Base-by-base conservation (phyloP, 2,888 invertebrate genomes). In the Polydrusus pterygomalis region DNA sequence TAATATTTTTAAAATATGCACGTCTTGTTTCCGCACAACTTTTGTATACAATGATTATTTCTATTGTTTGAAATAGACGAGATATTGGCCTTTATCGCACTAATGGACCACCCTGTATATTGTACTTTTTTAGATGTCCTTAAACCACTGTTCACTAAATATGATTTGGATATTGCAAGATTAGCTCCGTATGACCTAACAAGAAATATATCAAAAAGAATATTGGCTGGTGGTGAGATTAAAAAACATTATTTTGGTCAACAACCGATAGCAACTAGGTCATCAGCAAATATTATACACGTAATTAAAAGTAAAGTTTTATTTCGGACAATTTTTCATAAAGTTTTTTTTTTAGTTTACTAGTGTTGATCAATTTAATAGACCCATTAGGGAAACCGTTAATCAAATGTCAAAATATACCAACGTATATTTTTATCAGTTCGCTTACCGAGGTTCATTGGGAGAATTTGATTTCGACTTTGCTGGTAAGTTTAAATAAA, bases 361-460 rank as follows among this genome's bases (percentile, higher is more conserved):
- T 13, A 86, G 85, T n/a, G 90, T 90, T 79, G 81, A 88, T 0
- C 77, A 86, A 18, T 80, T 82, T 49, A 87, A 89, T 75, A 89
- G 90, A 80, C 85, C 88, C 0, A 85, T 82, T 7, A 75, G 81
- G 63, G 80, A 85, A 51, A 78, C 81, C 40, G 87, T 89, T 72
- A 89, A 89, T 78, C 82, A 87, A 2, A 84, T 88, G 43, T 88
- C 89, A 80, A 88, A 89, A 71, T 79, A 81, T 51, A 78, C 77
- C 8, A 78, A 79, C 30, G 81, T 81, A 0, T 84, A 81, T 73
- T 81, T 79, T 49, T 84, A 84, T 68, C 72, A 78, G 49, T 83
- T 84, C 74, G 80, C 82, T 0, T 81, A 84, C 68, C 80, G 81
- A 77, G 84, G 84, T 11, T 68, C 74, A 17, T 70, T 80, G 17